A percentile compares a stretch with the other conserved stretches of the same genome.
These are phyloP conservation scores for Drosophila funebris DNA, from an alignment of 1,140 invertebrate genomes.

Conservation along the genomic window DNA sequence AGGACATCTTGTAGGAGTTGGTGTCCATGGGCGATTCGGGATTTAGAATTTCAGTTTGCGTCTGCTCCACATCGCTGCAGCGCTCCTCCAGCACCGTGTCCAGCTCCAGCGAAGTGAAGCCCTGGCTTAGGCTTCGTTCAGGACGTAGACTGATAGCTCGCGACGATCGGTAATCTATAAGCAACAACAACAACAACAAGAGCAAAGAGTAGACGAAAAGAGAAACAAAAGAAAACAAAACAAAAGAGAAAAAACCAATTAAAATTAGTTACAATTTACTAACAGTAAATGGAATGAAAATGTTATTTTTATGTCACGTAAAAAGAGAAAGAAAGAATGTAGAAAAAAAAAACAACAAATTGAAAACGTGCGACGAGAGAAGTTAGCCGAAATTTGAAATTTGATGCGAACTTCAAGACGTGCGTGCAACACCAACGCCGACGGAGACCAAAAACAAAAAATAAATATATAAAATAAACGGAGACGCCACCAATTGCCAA, in stretches of 20 bases:
- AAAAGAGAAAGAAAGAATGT: neutral
- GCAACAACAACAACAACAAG: neutral
- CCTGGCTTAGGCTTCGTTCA: slow-evolving; percentile 87
- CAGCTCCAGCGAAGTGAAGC: slow-evolving; percentile 89
- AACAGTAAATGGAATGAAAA: neutral
- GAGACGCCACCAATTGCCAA: neutral
- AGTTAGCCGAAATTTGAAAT: slow-evolving; percentile 22
- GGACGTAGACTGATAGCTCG: slow-evolving; percentile 88
- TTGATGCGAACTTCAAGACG: slow-evolving; percentile 21
- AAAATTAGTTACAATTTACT: slow-evolving; percentile 5
- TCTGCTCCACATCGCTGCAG: slow-evolving; percentile 89
- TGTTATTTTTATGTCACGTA: neutral
- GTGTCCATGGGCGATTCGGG: slow-evolving; percentile 80
- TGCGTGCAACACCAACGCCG: neutral
- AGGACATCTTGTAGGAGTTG: slow-evolving; percentile 77
- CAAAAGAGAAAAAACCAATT: neutral
- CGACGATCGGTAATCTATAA: slow-evolving; percentile 84
- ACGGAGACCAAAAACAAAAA: no score
- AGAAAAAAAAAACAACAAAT: slow-evolving; percentile 31
- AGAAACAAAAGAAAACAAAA: no score
- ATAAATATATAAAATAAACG: no score
- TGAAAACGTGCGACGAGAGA: slow-evolving; percentile 47
- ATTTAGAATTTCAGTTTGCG: slow-evolving; percentile 83
- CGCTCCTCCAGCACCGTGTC: slow-evolving; percentile 92
- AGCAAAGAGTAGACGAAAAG: no score